Evolutionary conservation across 1,140 invertebrate species (phyloP).

Genomic region (Zaprionus taronus): DNA sequence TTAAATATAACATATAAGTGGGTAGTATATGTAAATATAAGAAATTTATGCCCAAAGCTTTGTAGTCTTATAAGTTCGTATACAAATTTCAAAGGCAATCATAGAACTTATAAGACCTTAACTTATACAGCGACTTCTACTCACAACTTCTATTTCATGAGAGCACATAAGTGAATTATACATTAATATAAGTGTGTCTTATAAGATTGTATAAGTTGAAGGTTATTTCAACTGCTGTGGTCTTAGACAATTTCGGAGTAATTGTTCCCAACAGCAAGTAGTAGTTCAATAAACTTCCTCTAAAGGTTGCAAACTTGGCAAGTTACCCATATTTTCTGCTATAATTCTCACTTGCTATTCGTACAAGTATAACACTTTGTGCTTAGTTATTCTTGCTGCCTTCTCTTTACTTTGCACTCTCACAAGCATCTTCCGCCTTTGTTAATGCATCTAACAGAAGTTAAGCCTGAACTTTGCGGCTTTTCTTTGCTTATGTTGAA

Average conservation of each 20-base stretch:
- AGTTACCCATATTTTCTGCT: background rate
- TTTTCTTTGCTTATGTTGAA: background rate
- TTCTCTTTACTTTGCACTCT: background rate
- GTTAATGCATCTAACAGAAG: background rate
- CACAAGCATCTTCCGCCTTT: background rate
- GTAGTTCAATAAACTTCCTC: background rate
- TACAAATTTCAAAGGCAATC: background rate
- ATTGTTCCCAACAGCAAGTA: background rate
- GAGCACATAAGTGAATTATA: background rate
- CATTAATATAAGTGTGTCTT: too few relatives aligned
- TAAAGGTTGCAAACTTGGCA: background rate
- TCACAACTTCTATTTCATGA: background rate
- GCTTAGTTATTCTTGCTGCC: background rate
- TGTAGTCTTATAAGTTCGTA: background rate
- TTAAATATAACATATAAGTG: background rate
- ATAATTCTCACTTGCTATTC: background rate
- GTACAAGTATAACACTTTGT: constrained; percentile 48
- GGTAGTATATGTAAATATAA: background rate
- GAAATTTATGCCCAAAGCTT: background rate
- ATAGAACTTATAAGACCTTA: background rate
- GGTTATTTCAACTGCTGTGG: too few relatives aligned
- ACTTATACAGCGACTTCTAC: too few relatives aligned
- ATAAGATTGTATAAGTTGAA: background rate
- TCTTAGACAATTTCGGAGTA: background rate
- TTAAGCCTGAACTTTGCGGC: background rate